Evolutionary conservation across 1,140 invertebrate species (phyloP), one percentile per base, ranked within the genome.

Genomic region (Trichonephila inaurata): DNA sequence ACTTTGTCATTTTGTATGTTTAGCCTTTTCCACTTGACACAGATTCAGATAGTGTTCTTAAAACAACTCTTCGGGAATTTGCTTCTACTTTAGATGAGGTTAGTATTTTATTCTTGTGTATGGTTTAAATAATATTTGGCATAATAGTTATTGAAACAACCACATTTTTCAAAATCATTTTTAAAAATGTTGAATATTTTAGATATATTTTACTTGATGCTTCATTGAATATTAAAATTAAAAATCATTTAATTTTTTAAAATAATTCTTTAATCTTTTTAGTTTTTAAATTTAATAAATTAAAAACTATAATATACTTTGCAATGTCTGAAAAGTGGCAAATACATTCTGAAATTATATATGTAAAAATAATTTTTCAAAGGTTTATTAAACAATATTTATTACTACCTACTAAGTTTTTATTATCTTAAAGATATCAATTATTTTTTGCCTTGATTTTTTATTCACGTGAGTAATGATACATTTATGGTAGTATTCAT

Each of bases 11-110:
- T 40, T 19, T 85, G 66, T 62, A 85, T 10, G 40, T 90, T 16
- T 61, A 96, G 96, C 95, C 95, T 94, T 96, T 96, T 95, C 95
- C 96, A n/a, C 93, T 96, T 60, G 96, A 96, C 94, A 95, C 95
- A 82, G 96, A 96, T 91, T 85, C 85, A 85, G 95, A 96, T 83
- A 96, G 96, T 94, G 95, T 96, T 82, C 92, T 96, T 19, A 95
- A 95, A 81, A 95, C 95, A 77, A 96, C 96, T n/a, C 91, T 96
- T 28, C 95, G 95, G 94, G 96, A 96, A 95, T 96, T 96, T 95
- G 95, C 96, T 51, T 95, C 94, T 61, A 96, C 95, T 91, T 94
- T 96, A 93, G 96, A 96, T 95, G 96, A 96, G 95, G 96, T 96
- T 94, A 95, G 95, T 94, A 44, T 87, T 88, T 21, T 94, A 28